Conservation (phyloP, 2,113 vertebrate species). For the Amia ocellicauda region DNA sequence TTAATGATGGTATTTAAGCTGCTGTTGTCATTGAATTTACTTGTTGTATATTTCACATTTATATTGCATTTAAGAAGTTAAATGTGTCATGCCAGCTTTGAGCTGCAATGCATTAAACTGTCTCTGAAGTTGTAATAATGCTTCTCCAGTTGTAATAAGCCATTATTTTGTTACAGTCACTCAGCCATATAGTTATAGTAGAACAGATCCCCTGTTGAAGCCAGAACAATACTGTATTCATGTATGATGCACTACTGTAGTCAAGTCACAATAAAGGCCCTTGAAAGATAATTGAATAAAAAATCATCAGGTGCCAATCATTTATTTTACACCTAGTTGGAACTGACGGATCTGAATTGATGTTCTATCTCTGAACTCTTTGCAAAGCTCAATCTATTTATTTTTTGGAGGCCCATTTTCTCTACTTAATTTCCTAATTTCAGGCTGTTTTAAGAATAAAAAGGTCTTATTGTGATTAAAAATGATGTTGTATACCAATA, state of each 20-base stretch:
- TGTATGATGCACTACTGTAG: not conserved
- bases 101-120: not conserved
- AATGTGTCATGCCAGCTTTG: no score
- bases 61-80: no score
- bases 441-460: not conserved
- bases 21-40: no score
- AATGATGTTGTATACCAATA: no score
- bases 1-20: no score
- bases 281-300: conserved; percentile 1
- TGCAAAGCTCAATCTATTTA: not conserved
- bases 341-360: conserved; percentile 4
- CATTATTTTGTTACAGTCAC: conserved; percentile 5
- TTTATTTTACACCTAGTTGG: conserved; percentile 5
- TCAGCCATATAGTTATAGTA: not conserved
- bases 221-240: not conserved
- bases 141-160: conserved; percentile 5
- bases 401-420: conserved; percentile 7
- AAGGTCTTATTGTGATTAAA: no score
- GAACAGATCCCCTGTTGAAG: not conserved
- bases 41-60: no score
- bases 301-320: not conserved
- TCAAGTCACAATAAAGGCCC: not conserved
- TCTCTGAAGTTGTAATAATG: not conserved
- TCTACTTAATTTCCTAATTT: not conserved
- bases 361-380: conserved; percentile 7